Conservation (phyloP, 2,797 vertebrate species). For the Danio kyathit region DNA sequence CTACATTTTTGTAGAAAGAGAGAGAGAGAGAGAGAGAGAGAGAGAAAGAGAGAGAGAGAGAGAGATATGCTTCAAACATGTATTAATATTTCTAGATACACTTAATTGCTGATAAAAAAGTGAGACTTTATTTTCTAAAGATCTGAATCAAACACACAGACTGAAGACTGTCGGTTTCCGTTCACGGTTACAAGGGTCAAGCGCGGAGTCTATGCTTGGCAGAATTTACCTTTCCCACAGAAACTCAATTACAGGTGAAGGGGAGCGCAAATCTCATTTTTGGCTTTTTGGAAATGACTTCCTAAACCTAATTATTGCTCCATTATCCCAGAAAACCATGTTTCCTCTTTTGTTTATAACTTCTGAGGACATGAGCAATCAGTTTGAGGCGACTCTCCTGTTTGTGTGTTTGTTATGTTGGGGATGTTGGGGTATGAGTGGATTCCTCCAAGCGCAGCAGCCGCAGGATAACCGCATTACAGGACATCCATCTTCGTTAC, state of each 20-base stretch:
- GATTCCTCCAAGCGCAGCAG: constrained; percentile 34
- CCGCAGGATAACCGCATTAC: constrained; percentile 57
- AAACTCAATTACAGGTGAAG: constrained; percentile 15
- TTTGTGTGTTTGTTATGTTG: constrained; percentile 12
- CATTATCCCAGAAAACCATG: constrained; percentile 47
- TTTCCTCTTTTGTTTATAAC: constrained; percentile 50
- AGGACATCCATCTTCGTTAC: constrained; percentile 54
- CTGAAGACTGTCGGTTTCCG: constrained; percentile 50
- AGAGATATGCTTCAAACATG: too few relatives aligned
- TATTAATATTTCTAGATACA: too few relatives aligned
- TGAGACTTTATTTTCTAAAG: not conserved
- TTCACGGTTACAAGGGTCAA: constrained; percentile 38
- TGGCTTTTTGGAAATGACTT: constrained; percentile 16
- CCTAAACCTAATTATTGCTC: constrained; percentile 15
- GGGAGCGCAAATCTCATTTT: constrained; percentile 26
- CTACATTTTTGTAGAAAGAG: too few relatives aligned
- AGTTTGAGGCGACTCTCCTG: constrained; percentile 31
- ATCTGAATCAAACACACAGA: constrained; percentile 16
- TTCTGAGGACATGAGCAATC: constrained; percentile 54
- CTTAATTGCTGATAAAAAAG: too few relatives aligned
- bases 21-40: too few relatives aligned
- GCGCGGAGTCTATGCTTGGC: constrained; percentile 45
- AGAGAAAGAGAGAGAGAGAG: too few relatives aligned
- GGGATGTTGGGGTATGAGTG: constrained; percentile 21
- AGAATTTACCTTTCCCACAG: constrained; percentile 56